These are phyloP conservation scores for Aphelenchoides avenae DNA, from an alignment of 1,140 invertebrate genomes.

Conservation along the genomic window DNA sequence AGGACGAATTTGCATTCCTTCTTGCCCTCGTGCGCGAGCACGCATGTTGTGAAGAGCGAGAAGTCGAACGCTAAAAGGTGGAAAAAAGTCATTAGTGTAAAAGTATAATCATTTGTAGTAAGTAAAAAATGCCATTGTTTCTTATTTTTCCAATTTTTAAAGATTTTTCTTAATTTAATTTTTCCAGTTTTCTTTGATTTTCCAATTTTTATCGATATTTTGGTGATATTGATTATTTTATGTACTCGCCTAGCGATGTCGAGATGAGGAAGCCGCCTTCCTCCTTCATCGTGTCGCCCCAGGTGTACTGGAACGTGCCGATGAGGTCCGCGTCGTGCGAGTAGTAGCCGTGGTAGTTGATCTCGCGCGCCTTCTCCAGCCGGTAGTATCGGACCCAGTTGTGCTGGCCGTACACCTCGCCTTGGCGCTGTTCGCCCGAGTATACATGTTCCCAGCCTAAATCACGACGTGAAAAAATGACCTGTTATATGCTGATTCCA, in stretches of 20 bases:
- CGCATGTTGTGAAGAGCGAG: slow-evolving; percentile 48
- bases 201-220: slow-evolving; percentile 4
- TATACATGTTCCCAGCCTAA: slow-evolving; percentile 63
- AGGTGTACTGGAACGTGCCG: slow-evolving; percentile 53
- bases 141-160: neutral
- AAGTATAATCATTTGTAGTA: neutral
- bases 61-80: slow-evolving; percentile 51
- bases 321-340: slow-evolving; percentile 43
- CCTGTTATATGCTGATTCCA: slow-evolving; percentile 8
- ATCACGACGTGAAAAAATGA: neutral
- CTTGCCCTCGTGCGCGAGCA: slow-evolving; percentile 40
- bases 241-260: slow-evolving; percentile 47
- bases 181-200: neutral
- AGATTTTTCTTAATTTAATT: slow-evolving; percentile 1
- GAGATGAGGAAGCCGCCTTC: slow-evolving; percentile 47
- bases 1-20: slow-evolving; percentile 43
- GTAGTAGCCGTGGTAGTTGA: slow-evolving; percentile 63
- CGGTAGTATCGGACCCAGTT: slow-evolving; percentile 64
- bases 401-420: slow-evolving; percentile 62
- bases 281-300: slow-evolving; percentile 40
- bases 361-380: slow-evolving; percentile 61
- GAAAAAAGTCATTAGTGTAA: neutral
- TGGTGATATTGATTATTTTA: neutral
- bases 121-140: neutral
- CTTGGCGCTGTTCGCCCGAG: slow-evolving; percentile 61